These are phyloP conservation scores for Limenitis camilla DNA, from an alignment of 2,888 invertebrate species.

Conservation along the genomic window DNA sequence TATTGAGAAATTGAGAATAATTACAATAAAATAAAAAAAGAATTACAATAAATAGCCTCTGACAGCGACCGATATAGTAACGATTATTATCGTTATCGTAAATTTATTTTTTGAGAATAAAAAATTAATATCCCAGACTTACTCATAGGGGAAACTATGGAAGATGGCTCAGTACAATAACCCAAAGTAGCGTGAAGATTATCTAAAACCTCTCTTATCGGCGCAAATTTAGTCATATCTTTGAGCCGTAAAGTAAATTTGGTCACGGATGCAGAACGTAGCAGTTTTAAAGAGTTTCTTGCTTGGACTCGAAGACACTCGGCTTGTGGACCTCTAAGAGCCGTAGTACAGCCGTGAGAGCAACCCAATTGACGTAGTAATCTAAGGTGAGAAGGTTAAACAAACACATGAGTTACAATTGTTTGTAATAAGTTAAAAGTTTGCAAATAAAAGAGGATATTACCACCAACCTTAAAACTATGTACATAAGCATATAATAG, in stretches of 20 bases:
- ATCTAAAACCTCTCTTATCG: slow-evolving; percentile 89
- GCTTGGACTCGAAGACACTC: slow-evolving; percentile 93
- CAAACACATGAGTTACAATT: not conserved
- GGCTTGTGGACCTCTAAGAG: slow-evolving; percentile 89
- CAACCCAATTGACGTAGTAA: slow-evolving; percentile 94
- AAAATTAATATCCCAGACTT: no score
- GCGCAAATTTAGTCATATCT: slow-evolving; percentile 84
- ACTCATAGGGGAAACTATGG: slow-evolving; percentile 90
- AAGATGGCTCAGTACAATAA: slow-evolving; percentile 93
- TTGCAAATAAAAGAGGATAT: not conserved
- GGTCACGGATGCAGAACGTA: slow-evolving; percentile 75
- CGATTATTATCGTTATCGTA: no score
- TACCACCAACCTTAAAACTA: slow-evolving; percentile 69
- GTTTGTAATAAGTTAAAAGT: not conserved
- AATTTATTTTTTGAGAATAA: no score
- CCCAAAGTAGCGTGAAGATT: slow-evolving; percentile 96
- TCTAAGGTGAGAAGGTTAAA: slow-evolving; percentile 52
- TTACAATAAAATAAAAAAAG: no score
- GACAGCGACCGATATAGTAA: no score
- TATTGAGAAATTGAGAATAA: no score
- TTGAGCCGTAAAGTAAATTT: slow-evolving; percentile 73
- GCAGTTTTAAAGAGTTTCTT: slow-evolving; percentile 78
- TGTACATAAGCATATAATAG: slow-evolving; percentile 83
- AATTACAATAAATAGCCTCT: no score
- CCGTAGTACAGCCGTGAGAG: slow-evolving; percentile 90